These are phyloP conservation scores for Axinella damicornis DNA, from an alignment of 37 sponge, comb jelly and placozoan species.

Conservation along the genomic window DNA sequence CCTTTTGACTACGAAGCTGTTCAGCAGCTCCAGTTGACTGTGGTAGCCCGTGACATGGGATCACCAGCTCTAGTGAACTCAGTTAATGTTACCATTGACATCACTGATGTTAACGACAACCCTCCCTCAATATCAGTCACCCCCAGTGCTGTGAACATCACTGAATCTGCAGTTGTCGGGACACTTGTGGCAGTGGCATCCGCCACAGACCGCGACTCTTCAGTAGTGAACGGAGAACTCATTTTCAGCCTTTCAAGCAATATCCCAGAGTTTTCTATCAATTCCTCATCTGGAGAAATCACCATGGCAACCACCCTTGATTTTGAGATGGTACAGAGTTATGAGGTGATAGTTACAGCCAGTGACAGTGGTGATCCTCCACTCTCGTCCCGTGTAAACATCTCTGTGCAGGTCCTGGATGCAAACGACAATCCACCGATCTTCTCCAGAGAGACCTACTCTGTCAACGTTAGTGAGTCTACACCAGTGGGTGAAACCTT, in stretches of 20 bases:
- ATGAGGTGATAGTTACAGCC: conserved; percentile 47
- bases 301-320: conserved; percentile 2
- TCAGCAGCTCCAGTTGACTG: conserved; percentile 5
- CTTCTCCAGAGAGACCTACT: conserved; percentile 23
- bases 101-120: conserved; percentile 65
- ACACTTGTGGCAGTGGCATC: not conserved
- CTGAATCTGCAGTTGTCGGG: conserved; percentile 28
- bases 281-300: conserved; percentile 34
- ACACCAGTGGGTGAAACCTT: conserved; percentile 6
- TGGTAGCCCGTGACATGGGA: conserved; percentile 70
- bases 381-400: conserved; percentile 29
- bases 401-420: conserved; percentile 22
- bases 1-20: conserved; percentile 52
- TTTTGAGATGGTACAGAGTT: conserved; percentile 22
- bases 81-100: conserved; percentile 39
- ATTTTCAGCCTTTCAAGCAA: not conserved
- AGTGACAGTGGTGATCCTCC: conserved; percentile 59
- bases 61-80: conserved; percentile 37
- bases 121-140: conserved; percentile 9
- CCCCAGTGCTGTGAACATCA: not conserved
- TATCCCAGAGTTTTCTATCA: not conserved
- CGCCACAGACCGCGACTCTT: conserved; percentile 10
- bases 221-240: conserved; percentile 4
- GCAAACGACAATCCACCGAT: conserved; percentile 66
- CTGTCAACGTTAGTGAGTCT: conserved; percentile 36